These are phyloP conservation scores for Sardinella longiceps DNA, from an alignment of 2,797 vertebrate species.

Conservation along the genomic window DNA sequence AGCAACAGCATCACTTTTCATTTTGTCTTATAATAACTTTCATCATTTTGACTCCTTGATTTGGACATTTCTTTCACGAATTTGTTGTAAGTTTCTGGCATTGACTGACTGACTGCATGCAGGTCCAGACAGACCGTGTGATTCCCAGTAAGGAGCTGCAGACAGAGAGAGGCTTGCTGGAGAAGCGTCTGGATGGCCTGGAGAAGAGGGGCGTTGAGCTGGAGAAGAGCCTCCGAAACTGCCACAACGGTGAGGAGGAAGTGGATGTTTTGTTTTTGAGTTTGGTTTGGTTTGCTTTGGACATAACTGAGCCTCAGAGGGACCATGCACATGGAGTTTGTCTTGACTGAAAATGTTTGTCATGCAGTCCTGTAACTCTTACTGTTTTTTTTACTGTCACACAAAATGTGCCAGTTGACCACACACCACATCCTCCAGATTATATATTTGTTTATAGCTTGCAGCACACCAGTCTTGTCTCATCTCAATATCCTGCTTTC, in stretches of 20 bases:
- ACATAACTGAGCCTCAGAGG: neutral
- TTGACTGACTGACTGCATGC: neutral
- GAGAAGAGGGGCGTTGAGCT: slow-evolving; percentile 83
- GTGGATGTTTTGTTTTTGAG: neutral
- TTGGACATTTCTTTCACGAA: neutral
- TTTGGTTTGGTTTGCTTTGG: neutral
- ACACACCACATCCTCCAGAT: slow-evolving; percentile 1
- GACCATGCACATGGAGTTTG: neutral
- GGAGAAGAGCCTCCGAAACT: slow-evolving; percentile 81
- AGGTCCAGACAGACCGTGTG: slow-evolving; percentile 86
- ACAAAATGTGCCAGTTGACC: neutral
- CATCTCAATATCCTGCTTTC: neutral
- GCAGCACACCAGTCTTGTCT: no score
- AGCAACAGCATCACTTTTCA: neutral
- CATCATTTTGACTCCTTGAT: neutral
- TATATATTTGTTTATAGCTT: neutral
- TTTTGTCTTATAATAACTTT: neutral
- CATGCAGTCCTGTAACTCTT: neutral
- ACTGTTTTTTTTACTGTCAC: neutral
- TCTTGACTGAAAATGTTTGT: neutral
- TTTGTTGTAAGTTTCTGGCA: neutral
- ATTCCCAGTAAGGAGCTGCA: slow-evolving; percentile 81
- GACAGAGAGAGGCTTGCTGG: slow-evolving; percentile 79
- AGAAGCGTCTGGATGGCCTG: slow-evolving; percentile 81
- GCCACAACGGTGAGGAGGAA: slow-evolving; percentile 71